A percentile compares a stretch with the other conserved stretches of the same genome.
These are phyloP conservation scores for Piezodorus guildinii DNA, from an alignment of 1,140 invertebrate genomes.

Conservation along the genomic window DNA sequence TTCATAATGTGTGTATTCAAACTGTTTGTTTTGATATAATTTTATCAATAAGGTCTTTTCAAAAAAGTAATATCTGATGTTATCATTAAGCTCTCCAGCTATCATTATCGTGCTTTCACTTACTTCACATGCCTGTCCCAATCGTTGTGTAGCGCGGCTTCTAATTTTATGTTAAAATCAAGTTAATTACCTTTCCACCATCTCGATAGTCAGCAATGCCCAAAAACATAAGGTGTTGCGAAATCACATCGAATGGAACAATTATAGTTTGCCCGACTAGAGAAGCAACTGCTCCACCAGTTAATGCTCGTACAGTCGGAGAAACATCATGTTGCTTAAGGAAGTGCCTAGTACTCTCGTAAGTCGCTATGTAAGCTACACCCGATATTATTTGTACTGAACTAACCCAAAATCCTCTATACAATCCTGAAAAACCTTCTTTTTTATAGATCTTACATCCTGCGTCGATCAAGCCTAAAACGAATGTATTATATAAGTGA, in stretches of 20 bases:
- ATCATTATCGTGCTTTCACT: too few species aligned
- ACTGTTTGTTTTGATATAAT: too few species aligned
- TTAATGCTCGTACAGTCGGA: conserved; percentile 52
- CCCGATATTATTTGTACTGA: conserved; percentile 75
- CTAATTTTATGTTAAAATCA: background rate
- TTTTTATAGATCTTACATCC: conserved; percentile 73
- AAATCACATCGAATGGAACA: conserved; percentile 91
- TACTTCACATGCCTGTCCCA: too few species aligned
- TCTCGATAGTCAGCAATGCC: conserved; percentile 45
- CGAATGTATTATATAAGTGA: background rate
- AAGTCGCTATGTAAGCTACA: conserved; percentile 89
- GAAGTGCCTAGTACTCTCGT: conserved; percentile 80
- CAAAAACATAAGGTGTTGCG: conserved; percentile 93
- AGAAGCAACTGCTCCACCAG: conserved; percentile 79
- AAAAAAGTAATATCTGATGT: too few species aligned
- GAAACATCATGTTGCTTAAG: conserved; percentile 45
- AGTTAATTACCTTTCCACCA: conserved; percentile 28
- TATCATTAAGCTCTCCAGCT: too few species aligned
- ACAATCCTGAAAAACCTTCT: conserved; percentile 82
- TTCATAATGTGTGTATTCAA: too few species aligned
- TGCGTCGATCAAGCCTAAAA: conserved; percentile 74
- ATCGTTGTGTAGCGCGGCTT: too few species aligned
- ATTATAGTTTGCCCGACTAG: conserved; percentile 89
- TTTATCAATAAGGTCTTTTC: too few species aligned
- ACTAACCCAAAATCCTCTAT: conserved; percentile 91